These are phyloP conservation scores for Plusia festucae DNA, from an alignment of 2,888 invertebrate genomes.

Conservation along the genomic window DNA sequence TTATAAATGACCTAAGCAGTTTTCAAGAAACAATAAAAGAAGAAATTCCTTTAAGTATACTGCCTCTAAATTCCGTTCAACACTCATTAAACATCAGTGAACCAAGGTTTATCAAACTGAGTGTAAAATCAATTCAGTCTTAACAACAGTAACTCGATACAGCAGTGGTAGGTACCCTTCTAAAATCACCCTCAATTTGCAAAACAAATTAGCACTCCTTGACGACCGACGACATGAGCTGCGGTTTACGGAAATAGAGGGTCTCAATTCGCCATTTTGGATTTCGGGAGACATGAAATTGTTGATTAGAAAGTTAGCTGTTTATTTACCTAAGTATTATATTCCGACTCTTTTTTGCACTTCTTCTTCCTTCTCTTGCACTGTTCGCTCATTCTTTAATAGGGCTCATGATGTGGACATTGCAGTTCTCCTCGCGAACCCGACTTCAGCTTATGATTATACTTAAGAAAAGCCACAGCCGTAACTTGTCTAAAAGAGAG, in stretches of 20 bases:
- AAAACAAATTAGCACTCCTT: constrained; percentile 85
- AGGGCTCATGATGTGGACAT: too few relatives aligned
- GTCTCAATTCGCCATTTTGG: constrained; percentile 48
- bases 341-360: too few relatives aligned
- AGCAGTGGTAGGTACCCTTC: constrained; percentile 46
- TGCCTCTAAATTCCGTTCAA: constrained; percentile 9
- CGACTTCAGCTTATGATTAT: too few relatives aligned
- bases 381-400: too few relatives aligned
- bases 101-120: constrained; percentile 47
- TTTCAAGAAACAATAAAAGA: too few relatives aligned
- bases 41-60: neutral
- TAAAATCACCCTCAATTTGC: constrained; percentile 83
- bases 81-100: constrained; percentile 22
- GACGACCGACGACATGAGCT: constrained; percentile 66
- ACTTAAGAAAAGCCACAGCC: too few relatives aligned
- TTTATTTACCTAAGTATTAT: neutral
- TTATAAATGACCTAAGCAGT: too few relatives aligned
- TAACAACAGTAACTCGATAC: constrained; percentile 59
- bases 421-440: too few relatives aligned
- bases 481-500: too few relatives aligned
- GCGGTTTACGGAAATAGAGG: constrained; percentile 8
- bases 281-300: constrained; percentile 13
- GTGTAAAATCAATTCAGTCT: constrained; percentile 62
- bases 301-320: neutral
- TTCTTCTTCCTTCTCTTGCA: too few relatives aligned